Percentiles rank a stretch among this genome's conserved stretches.
Evolutionary conservation across 2,797 vertebrate species (phyloP).

Genomic region (Macroramphosus scolopax): DNA sequence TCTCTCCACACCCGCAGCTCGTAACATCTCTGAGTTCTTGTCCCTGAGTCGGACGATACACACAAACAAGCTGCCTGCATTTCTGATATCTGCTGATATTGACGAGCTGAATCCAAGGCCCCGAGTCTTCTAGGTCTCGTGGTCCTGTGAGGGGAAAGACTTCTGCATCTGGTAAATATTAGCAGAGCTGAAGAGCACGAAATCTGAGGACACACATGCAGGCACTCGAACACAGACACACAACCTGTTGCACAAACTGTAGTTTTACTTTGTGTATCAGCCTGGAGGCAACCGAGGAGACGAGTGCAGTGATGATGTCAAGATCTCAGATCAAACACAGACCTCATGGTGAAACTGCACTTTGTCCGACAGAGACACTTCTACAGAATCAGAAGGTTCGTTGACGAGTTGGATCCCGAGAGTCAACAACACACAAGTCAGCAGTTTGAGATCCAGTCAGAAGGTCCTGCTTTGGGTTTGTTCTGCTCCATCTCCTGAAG

Average conservation of each 20-base stretch:
- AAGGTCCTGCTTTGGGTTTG: conserved; percentile 37
- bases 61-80: conserved; percentile 18
- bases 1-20: too few species aligned
- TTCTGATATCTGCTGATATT: too few species aligned
- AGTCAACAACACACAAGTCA: conserved; percentile 55
- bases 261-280: too few species aligned
- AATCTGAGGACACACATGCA: conserved; percentile 37
- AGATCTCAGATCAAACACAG: conserved; percentile 51
- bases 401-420: conserved; percentile 15
- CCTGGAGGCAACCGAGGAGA: too few species aligned
- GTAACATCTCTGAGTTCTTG: too few species aligned
- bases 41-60: too few species aligned
- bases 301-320: too few species aligned
- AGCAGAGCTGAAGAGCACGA: conserved; percentile 64
- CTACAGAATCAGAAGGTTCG: background rate
- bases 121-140: conserved; percentile 43
- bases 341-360: too few species aligned
- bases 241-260: too few species aligned
- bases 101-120: conserved; percentile 43
- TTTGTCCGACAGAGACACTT: too few species aligned
- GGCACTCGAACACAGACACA: conserved; percentile 6
- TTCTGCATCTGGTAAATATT: conserved; percentile 74
- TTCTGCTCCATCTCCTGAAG: conserved; percentile 49
- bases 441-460: conserved; percentile 29
- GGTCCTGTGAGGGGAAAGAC: conserved; percentile 38